Evolutionary conservation across 2,797 vertebrate species (phyloP).

Genomic region (Capromys pilorides): DNA sequence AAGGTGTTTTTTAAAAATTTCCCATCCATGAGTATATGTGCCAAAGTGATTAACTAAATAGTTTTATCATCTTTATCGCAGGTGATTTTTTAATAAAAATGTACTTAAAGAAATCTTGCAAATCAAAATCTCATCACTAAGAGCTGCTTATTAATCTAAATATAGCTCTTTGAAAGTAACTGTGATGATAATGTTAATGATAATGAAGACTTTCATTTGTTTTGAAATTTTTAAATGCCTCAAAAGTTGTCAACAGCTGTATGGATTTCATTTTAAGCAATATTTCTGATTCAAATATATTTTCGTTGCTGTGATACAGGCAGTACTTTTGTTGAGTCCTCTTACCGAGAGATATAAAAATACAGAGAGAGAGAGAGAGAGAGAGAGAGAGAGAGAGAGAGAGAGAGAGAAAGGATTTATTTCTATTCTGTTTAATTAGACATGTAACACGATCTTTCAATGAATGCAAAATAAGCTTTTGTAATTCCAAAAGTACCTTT

Average conservation of each 20-base stretch:
- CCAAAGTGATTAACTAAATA: neutral
- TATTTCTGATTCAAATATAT: conserved; percentile 17
- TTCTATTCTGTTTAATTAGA: neutral
- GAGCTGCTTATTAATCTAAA: conserved; percentile 57
- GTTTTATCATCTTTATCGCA: conserved; percentile 11
- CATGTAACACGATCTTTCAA: neutral
- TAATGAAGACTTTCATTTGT: conserved; percentile 64
- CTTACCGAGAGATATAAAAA: neutral
- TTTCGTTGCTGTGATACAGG: neutral
- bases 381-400: neutral
- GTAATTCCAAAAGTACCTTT: neutral
- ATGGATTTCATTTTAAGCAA: conserved; percentile 49
- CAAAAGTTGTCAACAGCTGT: neutral
- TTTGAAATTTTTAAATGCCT: conserved; percentile 47
- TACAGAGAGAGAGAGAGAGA: neutral
- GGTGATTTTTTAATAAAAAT: conserved; percentile 32
- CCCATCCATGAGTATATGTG: neutral
- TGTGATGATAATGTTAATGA: conserved; percentile 40
- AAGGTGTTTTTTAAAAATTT: neutral
- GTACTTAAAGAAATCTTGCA: conserved; percentile 54
- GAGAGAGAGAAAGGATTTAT: neutral
- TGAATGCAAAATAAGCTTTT: neutral
- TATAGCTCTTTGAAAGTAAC: conserved; percentile 31
- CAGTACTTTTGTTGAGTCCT: neutral
- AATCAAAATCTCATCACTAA: conserved; percentile 34